Evolutionary conservation across 2,888 invertebrate species (phyloP), one percentile per base, ranked within the genome.

Genomic region (Nephrotoma flavescens): DNA sequence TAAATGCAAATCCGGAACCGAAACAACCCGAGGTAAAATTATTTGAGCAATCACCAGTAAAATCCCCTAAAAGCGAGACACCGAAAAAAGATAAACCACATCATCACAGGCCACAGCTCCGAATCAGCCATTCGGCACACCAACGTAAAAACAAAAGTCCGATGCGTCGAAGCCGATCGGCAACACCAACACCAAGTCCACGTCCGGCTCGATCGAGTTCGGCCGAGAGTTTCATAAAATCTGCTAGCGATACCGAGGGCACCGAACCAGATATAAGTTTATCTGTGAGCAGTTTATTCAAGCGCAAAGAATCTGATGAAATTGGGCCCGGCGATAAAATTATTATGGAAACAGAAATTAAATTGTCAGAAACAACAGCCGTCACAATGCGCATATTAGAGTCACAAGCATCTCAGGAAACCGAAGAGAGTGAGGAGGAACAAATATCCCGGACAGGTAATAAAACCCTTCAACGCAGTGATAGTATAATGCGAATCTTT

Each of bases 381-480:
- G 94, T 97, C 47, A 96, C 96, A 0, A 96, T 96, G 96, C 95
- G 96, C 47, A 96, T 97, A 87, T 92, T 96, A 41, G 96, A 97
- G 85, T 83, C 87, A 15, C 87, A 87, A 71, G 83, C 45, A 6
- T 83, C 44, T 11, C 41, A 31, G 2, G 87, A 87, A 31, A 86
- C 86, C 0, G 88, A 88, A 87, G 92, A 92, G 88, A 92, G 89
- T 84, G 90, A 89, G 87, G 90, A 90, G 42, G 89, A 92, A 7
- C 91, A 88, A 41, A 89, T 47, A 31, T 19, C 90, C 83, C 91
- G 92, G 90, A 91, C 93, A 90, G 91, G 91, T 90, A 89, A 86
- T 89, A 88, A 6, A 88, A 88, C 4, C 41, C 42, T 84, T 5
- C 42, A 42, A 88, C 90, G 90, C 41, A 88, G 89, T 4, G 87